Evolutionary conservation across 2,113 vertebrate species (phyloP), one percentile per base, ranked within the genome.

Genomic region (Bothrops jararaca): DNA sequence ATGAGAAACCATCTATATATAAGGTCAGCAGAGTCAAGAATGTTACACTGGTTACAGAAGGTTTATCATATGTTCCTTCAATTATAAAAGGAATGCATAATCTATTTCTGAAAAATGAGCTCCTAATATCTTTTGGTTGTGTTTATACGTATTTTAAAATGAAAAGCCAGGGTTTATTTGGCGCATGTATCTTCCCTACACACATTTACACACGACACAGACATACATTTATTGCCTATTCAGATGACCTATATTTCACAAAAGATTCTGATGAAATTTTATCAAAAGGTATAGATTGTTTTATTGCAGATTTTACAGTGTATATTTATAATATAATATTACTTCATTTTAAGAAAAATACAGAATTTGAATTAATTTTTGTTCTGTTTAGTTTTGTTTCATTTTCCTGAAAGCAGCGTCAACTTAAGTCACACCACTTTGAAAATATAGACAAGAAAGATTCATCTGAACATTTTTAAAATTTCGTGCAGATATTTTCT

Each of bases 1-100:
- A 90, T 45, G 3, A 94, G 26, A 93, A 92, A 91, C 9, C 18
- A 92, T 89, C 48, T 7, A 92, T 88, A 34, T 91, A 91, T 48
- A 93, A 93, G 52, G 0, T 0, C 86, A 86, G 80, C 29, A 8
- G 92, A 91, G 58, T 60, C 1, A 74, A 92, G 56, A 1, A 86
- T 1, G 3, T 57, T 53, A 86, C 39, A 87, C 1, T 60, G 15
- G 34, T 15, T 2, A 53, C 89, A 42, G 29, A 88, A 24, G 60
- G 1, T 0, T 8, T 54, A 7, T 9, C 58, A 54, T 57, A 3
- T 88, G 5, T 34, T 95, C 53, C 57, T 89, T 2, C 4, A 26
- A 7, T 10, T 18, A 26, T n/a, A 22, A 88, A 93, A 13, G 26
- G 58, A 58, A 90, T 69, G 58, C 53, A 92, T 24, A 12, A 1